A percentile compares a stretch with the other conserved stretches of the same genome.
phyloP scores from a whole-genome alignment of 2,797 vertebrate species.

The Hyperoplus immaculatus region DNA sequence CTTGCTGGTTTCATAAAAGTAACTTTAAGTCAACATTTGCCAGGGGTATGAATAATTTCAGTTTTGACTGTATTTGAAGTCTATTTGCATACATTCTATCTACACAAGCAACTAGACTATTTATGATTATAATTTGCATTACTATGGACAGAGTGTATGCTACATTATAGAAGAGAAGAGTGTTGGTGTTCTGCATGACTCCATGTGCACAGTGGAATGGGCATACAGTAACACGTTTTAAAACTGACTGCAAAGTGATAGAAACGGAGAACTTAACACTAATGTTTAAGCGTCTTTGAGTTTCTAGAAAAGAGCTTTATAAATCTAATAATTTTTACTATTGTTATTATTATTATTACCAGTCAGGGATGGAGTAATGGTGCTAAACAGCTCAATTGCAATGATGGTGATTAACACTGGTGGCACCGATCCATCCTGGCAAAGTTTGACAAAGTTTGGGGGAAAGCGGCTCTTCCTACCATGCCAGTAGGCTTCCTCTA shows the following conservation, averaged over 20 bases:
- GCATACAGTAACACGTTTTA: neutral
- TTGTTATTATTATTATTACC: neutral
- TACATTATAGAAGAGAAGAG: neutral
- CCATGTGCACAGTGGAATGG: neutral
- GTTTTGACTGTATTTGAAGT: neutral
- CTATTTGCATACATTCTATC: neutral
- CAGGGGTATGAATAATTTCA: no score
- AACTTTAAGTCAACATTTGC: neutral
- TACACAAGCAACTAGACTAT: neutral
- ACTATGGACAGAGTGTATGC: neutral
- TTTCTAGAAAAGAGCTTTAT: no score
- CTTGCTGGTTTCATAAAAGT: no score
- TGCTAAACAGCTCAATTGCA: neutral
- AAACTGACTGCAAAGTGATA: neutral
- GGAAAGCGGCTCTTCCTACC: constrained; percentile 1
- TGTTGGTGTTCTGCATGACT: neutral
- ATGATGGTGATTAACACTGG: neutral
- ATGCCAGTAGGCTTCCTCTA: constrained; percentile 1
- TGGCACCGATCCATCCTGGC: neutral
- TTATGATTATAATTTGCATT: neutral
- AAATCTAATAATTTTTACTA: no score
- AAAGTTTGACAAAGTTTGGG: constrained; percentile 11
- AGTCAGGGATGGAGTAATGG: neutral
- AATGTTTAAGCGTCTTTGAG: neutral
- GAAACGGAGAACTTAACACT: neutral